Base-by-base conservation (phyloP, 2,113 vertebrate genomes). In the Callipepla californica region DNA sequence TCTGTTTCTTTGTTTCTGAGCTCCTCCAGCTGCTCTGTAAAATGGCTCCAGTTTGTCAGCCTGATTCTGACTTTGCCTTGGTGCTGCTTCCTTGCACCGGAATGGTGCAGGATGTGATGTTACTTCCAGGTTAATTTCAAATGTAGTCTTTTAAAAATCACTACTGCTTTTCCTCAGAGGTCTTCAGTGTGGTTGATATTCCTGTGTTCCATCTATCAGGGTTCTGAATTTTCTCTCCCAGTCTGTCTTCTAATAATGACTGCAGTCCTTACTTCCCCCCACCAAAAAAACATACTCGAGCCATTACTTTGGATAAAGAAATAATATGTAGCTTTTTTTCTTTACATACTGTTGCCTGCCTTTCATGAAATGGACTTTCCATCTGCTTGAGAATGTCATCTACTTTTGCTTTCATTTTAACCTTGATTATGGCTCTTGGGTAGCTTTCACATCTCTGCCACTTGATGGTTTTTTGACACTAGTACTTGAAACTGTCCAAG, bases 51-150 rank as follows among this genome's bases (percentile, higher is more conserved):
- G 30, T 85, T 82, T 55, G 23, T 66, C 50, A 80, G 5, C 7
- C 0, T 80, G 22, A 53, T 94, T 85, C 53, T 68, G 47, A 36
- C 61, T 82, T 32, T 42, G 55, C 13, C 34, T 73, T 85, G 53
- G 14, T 61, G 58, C 40, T 74, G 8, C 36, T 92, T 23, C 66
- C 36, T 89, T 1, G 0, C 15, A n/a, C 28, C 45, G 68, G 42
- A 65, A 6, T 4, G 7, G 8, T 89, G 62, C 53, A 75, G 36
- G 50, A 48, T 45, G n/a, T 78, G 26, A 45, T 45, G 11, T 42
- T 89, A 14, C 68, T 91, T 77, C 23, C 59, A 59, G 38, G 18
- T 72, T 61, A 13, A 47, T 74, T 94, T 95, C 59, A 73, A 30
- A n/a, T 23, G 13, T 45, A 76, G 11, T 19, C 28, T 87, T 26